phyloP scores from a whole-genome alignment of 2,113 vertebrate genomes.

The Coregonus clupeaformis region DNA sequence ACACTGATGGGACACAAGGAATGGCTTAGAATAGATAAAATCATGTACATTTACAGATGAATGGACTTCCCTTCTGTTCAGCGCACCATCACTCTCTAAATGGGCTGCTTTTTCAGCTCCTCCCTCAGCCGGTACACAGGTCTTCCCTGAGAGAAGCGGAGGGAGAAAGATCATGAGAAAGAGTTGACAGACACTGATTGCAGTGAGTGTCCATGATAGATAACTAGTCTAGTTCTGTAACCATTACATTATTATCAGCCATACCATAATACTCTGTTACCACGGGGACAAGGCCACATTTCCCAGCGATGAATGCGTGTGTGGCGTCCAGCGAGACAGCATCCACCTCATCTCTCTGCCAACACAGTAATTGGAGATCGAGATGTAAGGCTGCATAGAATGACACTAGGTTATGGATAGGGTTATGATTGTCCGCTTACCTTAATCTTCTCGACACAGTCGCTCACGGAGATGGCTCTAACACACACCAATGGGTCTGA shows the following conservation, averaged over 20 bases:
- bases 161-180: conserved; percentile 4
- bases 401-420: background rate
- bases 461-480: conserved; percentile 76
- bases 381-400: background rate
- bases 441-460: conserved; percentile 89
- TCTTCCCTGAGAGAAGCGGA: conserved; percentile 58
- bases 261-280: conserved; percentile 87
- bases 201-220: background rate
- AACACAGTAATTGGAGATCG: background rate
- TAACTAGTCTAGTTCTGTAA: background rate
- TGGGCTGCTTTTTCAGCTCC: conserved; percentile 50
- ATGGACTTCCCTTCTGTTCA: background rate
- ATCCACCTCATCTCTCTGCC: conserved; percentile 85
- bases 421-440: conserved; percentile 48
- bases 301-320: conserved; percentile 83
- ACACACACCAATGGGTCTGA: conserved; percentile 85
- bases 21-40: background rate
- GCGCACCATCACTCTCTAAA: conserved; percentile 68
- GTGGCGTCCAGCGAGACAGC: conserved; percentile 86
- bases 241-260: conserved; percentile 19
- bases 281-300: conserved; percentile 84
- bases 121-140: conserved; percentile 63
- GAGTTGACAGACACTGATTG: background rate
- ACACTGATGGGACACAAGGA: conserved; percentile 59
- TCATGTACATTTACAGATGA: background rate